phyloP scores from a whole-genome alignment of 2,797 vertebrate genomes.

The Argentina silus region DNA sequence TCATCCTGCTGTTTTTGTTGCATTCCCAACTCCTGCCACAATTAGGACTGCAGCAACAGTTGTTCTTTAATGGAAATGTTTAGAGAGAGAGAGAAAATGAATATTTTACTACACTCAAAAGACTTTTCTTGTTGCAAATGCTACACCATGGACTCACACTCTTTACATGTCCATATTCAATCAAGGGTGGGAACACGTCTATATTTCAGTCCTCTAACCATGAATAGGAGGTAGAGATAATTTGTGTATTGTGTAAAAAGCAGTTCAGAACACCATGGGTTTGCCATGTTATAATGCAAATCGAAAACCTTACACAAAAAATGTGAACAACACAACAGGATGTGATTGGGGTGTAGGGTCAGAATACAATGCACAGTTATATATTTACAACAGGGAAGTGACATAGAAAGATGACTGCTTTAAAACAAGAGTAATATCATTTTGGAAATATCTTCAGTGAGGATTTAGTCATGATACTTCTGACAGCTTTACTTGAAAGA shows the following conservation, averaged over 20 bases:
- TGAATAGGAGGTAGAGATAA: background rate
- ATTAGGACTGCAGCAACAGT: constrained; percentile 5
- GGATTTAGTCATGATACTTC: background rate
- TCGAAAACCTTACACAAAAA: background rate
- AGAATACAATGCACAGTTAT: background rate
- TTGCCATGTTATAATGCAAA: background rate
- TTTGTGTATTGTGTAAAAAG: background rate
- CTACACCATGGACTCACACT: background rate
- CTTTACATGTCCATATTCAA: background rate
- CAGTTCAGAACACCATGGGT: background rate
- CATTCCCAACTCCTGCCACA: background rate
- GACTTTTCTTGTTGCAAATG: constrained; percentile 8
- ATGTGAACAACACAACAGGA: background rate
- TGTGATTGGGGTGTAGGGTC: background rate
- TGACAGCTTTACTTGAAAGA: background rate
- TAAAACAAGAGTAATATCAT: background rate
- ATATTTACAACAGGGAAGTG: background rate
- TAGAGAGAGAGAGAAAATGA: constrained; percentile 20
- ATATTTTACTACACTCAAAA: constrained; percentile 15
- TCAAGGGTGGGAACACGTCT: no score
- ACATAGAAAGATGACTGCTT: background rate
- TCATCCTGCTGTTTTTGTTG: background rate
- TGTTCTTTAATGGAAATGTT: constrained; percentile 36
- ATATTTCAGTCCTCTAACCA: background rate
- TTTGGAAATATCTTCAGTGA: background rate